A percentile compares a stretch with the other conserved stretches of the same genome.
Evolutionary conservation across 2,113 vertebrate species (phyloP).

Genomic region (Piprites chloris): DNA sequence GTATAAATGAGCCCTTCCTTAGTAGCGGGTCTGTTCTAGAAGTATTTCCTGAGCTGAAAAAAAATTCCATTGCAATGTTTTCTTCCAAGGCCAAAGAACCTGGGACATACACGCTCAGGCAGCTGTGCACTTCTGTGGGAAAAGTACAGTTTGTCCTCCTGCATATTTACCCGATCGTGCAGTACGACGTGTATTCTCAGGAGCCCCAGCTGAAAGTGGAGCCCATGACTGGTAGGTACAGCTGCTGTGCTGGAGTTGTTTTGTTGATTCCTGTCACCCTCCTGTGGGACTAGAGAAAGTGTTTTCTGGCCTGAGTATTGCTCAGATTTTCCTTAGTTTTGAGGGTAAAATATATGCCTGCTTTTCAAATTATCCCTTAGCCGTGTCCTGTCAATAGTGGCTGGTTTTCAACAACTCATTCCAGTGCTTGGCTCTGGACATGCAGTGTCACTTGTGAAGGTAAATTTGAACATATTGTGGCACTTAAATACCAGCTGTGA

Average conservation of each 20-base stretch:
- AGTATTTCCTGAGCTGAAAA: neutral
- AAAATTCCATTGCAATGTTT: neutral
- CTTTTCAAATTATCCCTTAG: neutral
- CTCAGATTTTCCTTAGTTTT: neutral
- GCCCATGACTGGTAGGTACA: conserved; percentile 85
- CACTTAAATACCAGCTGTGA: neutral
- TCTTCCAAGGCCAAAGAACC: conserved; percentile 84
- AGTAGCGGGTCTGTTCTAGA: neutral
- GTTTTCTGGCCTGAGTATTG: neutral
- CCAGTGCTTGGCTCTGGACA: neutral
- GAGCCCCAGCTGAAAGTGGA: conserved; percentile 95
- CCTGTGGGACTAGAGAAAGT: neutral
- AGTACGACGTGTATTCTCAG: conserved; percentile 96
- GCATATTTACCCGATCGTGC: conserved; percentile 89
- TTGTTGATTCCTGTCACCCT: neutral
- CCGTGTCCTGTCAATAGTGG: neutral
- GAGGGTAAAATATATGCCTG: neutral
- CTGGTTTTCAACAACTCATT: neutral
- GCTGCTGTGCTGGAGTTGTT: neutral
- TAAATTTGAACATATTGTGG: neutral
- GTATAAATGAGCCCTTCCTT: neutral
- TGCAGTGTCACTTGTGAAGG: neutral
- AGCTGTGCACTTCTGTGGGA: conserved; percentile 86
- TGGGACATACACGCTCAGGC: conserved; percentile 91
- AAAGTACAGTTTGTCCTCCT: conserved; percentile 88